Conservation (phyloP, 2,888 invertebrate genomes). For the Trilocha varians region DNA sequence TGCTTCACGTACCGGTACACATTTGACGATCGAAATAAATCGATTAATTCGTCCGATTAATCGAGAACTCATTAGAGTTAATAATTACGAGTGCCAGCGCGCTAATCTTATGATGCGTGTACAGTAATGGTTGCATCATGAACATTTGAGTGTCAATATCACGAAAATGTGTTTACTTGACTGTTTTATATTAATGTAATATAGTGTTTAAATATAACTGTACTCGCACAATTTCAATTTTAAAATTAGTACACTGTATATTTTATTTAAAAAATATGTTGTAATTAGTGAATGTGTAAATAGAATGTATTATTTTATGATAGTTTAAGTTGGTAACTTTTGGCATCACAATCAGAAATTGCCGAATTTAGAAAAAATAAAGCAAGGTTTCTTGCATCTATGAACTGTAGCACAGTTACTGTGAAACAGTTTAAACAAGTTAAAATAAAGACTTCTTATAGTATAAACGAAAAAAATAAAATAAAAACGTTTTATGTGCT, state of each 20-base stretch:
- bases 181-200: too few species aligned
- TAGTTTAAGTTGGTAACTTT: background rate
- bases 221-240: too few species aligned
- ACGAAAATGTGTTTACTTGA: too few species aligned
- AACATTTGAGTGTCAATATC: too few species aligned
- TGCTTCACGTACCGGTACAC: slow-evolving; percentile 85
- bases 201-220: too few species aligned
- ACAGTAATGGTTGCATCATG: too few species aligned
- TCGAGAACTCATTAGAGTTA: background rate
- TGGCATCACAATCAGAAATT: background rate
- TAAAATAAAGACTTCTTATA: background rate
- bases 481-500: background rate
- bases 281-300: too few species aligned
- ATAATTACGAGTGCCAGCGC: background rate
- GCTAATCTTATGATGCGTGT: too few species aligned
- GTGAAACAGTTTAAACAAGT: background rate
- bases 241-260: too few species aligned
- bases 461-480: too few species aligned
- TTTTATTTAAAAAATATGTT: too few species aligned
- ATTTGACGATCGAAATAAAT: slow-evolving; percentile 70
- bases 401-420: background rate
- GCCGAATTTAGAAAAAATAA: background rate
- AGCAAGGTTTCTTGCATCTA: background rate
- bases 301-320: too few species aligned
- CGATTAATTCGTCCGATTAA: background rate